Conservation (phyloP, 2,113 vertebrate species). For the Balaeniceps rex region DNA sequence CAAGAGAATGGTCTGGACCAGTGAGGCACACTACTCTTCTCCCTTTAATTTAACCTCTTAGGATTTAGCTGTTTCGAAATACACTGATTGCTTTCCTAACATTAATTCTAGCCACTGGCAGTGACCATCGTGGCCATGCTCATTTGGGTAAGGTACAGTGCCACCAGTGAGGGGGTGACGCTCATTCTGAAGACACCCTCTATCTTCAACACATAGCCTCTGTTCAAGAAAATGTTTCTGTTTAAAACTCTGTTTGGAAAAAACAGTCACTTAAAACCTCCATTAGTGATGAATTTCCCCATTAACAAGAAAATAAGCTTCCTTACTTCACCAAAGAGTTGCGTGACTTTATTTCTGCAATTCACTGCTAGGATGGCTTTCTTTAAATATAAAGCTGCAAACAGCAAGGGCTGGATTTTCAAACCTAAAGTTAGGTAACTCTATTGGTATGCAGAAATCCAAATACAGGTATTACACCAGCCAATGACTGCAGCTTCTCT, state of each 20-base stretch:
- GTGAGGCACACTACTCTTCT: not conserved
- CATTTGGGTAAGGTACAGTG: not conserved
- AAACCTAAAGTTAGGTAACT: not conserved
- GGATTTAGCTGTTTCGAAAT: not conserved
- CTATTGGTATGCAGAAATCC: not conserved
- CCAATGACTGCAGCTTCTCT: not conserved
- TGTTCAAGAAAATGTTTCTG: not conserved
- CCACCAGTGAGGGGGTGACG: rapidly evolving
- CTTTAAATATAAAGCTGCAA: not conserved
- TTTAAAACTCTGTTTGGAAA: not conserved
- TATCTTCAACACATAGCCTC: not conserved
- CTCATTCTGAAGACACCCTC: not conserved
- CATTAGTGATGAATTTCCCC: not conserved
- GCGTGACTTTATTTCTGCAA: not conserved
- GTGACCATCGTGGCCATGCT: not conserved
- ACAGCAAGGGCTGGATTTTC: not conserved
- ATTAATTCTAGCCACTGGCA: not conserved
- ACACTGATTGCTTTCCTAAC: not conserved
- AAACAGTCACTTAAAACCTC: not conserved
- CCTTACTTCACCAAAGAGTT: not conserved
- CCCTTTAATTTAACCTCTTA: not conserved
- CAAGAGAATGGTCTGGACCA: not conserved
- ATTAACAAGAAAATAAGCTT: not conserved
- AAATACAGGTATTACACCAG: constrained; percentile 2
- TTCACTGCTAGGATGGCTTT: not conserved